Evolutionary conservation across 2,113 vertebrate species (phyloP).

Genomic region (Climacteris rufus): DNA sequence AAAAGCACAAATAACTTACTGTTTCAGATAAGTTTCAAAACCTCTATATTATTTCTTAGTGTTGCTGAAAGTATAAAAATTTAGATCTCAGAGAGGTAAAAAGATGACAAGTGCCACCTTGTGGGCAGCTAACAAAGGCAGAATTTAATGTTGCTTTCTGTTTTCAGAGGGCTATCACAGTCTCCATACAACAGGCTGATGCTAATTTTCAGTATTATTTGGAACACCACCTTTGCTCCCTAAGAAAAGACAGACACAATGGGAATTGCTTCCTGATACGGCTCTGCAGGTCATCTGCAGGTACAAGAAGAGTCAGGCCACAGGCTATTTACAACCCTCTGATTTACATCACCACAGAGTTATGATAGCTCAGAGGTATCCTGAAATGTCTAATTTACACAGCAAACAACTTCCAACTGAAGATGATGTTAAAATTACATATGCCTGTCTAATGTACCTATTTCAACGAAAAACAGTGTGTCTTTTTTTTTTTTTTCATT

Average conservation of each 20-base stretch:
- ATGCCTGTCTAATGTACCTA: not conserved
- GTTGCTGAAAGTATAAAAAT: not conserved
- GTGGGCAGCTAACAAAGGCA: constrained; percentile 58
- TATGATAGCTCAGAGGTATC: fast-evolving
- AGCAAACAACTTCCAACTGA: not conserved
- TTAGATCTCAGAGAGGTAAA: not conserved
- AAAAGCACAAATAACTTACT: not conserved
- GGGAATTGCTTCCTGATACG: not conserved
- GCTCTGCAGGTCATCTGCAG: not conserved
- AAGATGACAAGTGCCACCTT: constrained; percentile 75
- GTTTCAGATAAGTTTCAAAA: not conserved
- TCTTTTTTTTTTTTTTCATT: not conserved
- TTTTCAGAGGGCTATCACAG: not conserved
- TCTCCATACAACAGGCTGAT: not conserved
- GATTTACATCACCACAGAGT: not conserved
- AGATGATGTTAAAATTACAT: not conserved
- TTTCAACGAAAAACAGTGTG: not conserved
- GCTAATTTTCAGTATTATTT: not conserved
- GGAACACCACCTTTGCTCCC: not conserved
- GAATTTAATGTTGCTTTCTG: not conserved
- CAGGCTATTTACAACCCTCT: not conserved
- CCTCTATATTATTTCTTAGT: not conserved
- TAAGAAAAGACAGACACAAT: not conserved
- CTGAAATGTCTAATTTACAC: not conserved
- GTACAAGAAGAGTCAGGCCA: not conserved